Percentiles rank a stretch among this genome's conserved stretches.
Evolutionary conservation across 1,140 invertebrate genomes (phyloP).

Genomic region (Semibalanus balanoides): DNA sequence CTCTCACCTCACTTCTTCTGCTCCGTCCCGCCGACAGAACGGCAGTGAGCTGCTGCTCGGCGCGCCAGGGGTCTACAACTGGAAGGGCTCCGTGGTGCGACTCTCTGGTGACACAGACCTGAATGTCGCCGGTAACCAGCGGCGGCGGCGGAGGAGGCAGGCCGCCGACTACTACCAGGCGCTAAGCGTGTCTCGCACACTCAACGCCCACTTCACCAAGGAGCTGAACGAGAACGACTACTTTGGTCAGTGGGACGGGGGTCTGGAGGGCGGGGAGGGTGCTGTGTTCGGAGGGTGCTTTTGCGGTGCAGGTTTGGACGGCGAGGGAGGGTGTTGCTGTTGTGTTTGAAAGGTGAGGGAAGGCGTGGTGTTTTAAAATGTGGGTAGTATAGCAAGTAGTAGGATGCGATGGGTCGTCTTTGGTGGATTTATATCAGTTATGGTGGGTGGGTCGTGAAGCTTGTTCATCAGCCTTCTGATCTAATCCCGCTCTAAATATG

Average conservation of each 20-base stretch:
- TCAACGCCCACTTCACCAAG: neutral
- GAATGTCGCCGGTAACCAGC: neutral
- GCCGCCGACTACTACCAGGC: neutral
- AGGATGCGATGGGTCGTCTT: too few relatives aligned
- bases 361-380: too few relatives aligned
- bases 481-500: too few relatives aligned
- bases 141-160: neutral
- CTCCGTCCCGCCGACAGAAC: constrained; percentile 12
- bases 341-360: too few relatives aligned
- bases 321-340: too few relatives aligned
- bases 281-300: neutral
- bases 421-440: too few relatives aligned
- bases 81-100: constrained; percentile 25
- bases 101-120: neutral
- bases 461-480: too few relatives aligned
- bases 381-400: too few relatives aligned
- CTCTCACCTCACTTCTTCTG: too few relatives aligned
- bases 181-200: neutral
- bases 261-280: too few relatives aligned
- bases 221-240: neutral
- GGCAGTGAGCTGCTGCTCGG: constrained; percentile 28
- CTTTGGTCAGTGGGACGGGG: neutral
- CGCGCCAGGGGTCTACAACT: constrained; percentile 30
- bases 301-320: too few relatives aligned
- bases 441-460: too few relatives aligned